Evolutionary conservation across 2,113 vertebrate species (phyloP), one percentile per base, ranked within the genome.

Genomic region (Cricetomys ansorgei): DNA sequence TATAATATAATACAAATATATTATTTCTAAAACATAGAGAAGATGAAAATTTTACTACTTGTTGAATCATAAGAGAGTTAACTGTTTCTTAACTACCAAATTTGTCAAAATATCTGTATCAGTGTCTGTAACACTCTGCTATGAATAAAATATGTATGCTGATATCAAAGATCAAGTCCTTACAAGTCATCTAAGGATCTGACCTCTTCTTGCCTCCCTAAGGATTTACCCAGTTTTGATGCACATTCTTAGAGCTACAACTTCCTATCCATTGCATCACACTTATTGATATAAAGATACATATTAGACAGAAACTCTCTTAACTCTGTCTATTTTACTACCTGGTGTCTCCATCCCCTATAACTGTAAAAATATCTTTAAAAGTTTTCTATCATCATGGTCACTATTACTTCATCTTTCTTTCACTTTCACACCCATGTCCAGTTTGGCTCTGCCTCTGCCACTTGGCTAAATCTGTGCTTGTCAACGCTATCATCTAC

Each of bases 261-360:
- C 29, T 88, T 76, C 21, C 55, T 67, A 53, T 64, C 40, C 50
- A 9, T 40, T 91, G 25, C 13, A 65, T 84, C 40, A 73, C 64
- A 76, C 6, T 40, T 89, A 34, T 65, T 72, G 94, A 87, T 25
- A 81, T 37, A 55, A 7, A 89, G 16, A 43, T 76, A 65, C 75
- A 7, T 19, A 86, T 94, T 79, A 93, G 15, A 92, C 12, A 92
- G 95, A 73, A 80, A 29, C 45, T 45, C 7, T 84, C 59, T 90
- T 31, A 79, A 31, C 29, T 85, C 73, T 65, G 34, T 77, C 21
- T 27, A 5, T 67, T 43, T 3, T 59, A 19, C 34, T 69, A 45
- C 13, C 21, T 92, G 19, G 31, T 86, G 53, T 95, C 23, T 69
- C 73, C 81, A 13, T 15, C 80, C 79, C 2, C 7, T 91, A 29